phyloP scores from a whole-genome alignment of 1,140 invertebrate species.

The Wasmannia auropunctata region DNA sequence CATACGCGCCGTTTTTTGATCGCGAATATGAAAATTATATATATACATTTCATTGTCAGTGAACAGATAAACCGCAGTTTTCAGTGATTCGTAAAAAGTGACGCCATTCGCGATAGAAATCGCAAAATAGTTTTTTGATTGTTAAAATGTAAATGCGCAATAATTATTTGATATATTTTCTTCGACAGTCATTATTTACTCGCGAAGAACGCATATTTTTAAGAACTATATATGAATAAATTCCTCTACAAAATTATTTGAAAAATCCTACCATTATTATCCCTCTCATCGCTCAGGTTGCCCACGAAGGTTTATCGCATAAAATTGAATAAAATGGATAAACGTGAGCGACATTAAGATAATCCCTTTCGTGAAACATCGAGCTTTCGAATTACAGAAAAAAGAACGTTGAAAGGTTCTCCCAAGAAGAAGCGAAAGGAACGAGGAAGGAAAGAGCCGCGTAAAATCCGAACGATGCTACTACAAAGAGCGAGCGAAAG shows the following conservation, averaged over 20 bases:
- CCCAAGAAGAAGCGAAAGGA: slow-evolving; percentile 55
- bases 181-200: background rate
- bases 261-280: background rate
- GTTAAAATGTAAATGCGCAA: background rate
- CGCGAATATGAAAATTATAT: slow-evolving; percentile 7
- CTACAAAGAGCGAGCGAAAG: background rate
- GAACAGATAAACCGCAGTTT: background rate
- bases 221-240: background rate
- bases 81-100: background rate
- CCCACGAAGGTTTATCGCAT: background rate
- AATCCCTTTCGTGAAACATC: slow-evolving; percentile 7
- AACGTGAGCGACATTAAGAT: background rate
- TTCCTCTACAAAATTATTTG: background rate
- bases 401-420: slow-evolving; percentile 41
- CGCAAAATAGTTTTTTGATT: background rate
- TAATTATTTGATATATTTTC: background rate
- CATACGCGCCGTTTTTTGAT: slow-evolving; percentile 27
- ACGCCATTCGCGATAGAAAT: background rate
- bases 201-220: background rate
- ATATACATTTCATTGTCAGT: background rate
- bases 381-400: slow-evolving; percentile 8
- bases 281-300: background rate
- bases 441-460: slow-evolving; percentile 41
- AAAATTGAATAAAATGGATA: background rate
- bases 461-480: slow-evolving; percentile 21